A percentile compares a stretch with the other conserved stretches of the same genome.
These are phyloP conservation scores for Psophia crepitans DNA, from an alignment of 2,113 vertebrate species.

Conservation along the genomic window DNA sequence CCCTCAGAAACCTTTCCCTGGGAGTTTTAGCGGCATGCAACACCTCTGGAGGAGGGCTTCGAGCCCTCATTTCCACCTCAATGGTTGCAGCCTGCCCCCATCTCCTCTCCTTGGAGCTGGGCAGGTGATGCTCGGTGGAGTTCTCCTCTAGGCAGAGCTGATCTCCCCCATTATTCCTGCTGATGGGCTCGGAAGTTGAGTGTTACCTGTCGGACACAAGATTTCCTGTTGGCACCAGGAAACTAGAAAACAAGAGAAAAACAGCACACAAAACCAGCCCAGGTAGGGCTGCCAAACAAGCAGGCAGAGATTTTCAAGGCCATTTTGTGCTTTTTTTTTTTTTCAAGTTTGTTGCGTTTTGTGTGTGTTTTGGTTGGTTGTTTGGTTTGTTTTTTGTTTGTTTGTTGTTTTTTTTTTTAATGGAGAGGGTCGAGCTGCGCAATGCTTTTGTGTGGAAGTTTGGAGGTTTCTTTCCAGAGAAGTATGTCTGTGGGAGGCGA, in stretches of 20 bases:
- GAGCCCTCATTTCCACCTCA: slow-evolving; percentile 83
- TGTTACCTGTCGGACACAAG: slow-evolving; percentile 76
- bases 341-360: background rate
- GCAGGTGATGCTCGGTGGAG: slow-evolving; percentile 80
- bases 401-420: background rate
- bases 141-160: slow-evolving; percentile 75
- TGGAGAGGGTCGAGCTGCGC: slow-evolving; percentile 37
- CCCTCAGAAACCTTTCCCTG: background rate
- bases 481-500: slow-evolving; percentile 40
- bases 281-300: slow-evolving; percentile 21
- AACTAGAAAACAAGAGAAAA: background rate
- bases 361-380: background rate
- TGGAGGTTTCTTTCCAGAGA: slow-evolving; percentile 50
- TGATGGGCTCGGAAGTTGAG: slow-evolving; percentile 71
- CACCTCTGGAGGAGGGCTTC: slow-evolving; percentile 64
- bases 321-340: background rate
- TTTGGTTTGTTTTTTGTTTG: too few relatives aligned
- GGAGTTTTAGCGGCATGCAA: background rate
- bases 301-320: slow-evolving; percentile 29
- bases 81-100: slow-evolving; percentile 61
- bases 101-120: slow-evolving; percentile 63
- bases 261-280: background rate
- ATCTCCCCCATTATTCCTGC: slow-evolving; percentile 77
- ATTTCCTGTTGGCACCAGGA: slow-evolving; percentile 61
- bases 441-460: slow-evolving; percentile 41